Conservation (phyloP, 2,888 invertebrate species). For the Psylliodes chrysocephalus region DNA sequence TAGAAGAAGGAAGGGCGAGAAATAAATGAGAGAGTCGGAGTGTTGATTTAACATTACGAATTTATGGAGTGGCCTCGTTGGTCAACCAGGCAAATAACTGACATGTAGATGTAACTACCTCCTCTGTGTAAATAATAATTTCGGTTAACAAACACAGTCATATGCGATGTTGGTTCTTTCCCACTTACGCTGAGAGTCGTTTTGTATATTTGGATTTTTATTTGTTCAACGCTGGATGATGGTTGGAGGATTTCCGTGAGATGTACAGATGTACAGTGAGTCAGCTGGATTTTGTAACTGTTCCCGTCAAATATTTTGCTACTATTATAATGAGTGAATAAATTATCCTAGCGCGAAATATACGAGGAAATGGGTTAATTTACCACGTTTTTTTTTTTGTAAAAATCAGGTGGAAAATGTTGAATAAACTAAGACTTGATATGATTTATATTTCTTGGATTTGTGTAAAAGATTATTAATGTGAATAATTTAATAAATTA, state of each 20-base stretch:
- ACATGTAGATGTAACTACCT: conserved; percentile 57
- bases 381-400: no score
- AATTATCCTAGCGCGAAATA: no score
- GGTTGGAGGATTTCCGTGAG: conserved; percentile 25
- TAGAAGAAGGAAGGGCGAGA: conserved; percentile 28
- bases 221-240: conserved; percentile 28
- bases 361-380: no score
- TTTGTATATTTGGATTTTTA: conserved; percentile 38
- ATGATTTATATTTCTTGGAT: no score
- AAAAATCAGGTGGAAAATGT: no score
- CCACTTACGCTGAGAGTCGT: conserved; percentile 20
- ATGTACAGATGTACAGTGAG: conserved; percentile 13
- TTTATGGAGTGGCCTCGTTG: conserved; percentile 60
- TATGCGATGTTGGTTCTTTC: conserved; percentile 43
- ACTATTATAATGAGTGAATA: no score
- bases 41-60: conserved; percentile 64
- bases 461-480: no score
- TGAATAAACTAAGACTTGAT: no score
- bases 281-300: conserved; percentile 4
- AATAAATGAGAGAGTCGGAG: conserved; percentile 44
- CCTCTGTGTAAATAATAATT: conserved; percentile 66
- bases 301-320: no score
- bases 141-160: conserved; percentile 65
- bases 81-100: conserved; percentile 62
- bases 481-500: no score